Evolutionary conservation across 2,797 vertebrate species (phyloP).

Genomic region (Urocyon cinereoargenteus): DNA sequence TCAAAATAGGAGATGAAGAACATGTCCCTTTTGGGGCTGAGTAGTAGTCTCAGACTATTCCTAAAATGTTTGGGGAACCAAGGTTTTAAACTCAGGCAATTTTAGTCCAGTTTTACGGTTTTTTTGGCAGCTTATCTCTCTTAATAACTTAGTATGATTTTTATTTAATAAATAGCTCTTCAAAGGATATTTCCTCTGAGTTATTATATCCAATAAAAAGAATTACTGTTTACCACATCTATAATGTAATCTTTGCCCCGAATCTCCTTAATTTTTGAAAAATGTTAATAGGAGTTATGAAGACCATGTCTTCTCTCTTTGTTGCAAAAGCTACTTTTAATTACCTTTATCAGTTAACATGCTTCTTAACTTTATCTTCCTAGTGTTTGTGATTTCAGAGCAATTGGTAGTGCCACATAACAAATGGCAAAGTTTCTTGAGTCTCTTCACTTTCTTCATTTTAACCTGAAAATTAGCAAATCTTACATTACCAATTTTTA

Average conservation of each 20-base stretch:
- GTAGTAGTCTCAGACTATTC: background rate
- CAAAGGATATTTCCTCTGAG: background rate
- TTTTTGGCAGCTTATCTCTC: background rate
- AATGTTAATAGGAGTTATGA: background rate
- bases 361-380: background rate
- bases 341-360: background rate
- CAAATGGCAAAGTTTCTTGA: background rate
- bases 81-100: background rate
- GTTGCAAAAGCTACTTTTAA: constrained; percentile 3
- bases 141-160: background rate
- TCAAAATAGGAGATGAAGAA: background rate
- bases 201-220: background rate
- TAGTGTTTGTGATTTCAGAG: background rate
- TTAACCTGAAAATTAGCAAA: background rate
- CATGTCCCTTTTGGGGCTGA: background rate
- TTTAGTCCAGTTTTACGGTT: background rate
- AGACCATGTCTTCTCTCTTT: background rate
- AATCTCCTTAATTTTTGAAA: background rate
- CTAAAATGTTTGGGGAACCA: background rate
- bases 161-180: background rate
- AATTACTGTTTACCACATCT: background rate
- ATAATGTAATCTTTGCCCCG: background rate
- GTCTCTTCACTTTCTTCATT: background rate
- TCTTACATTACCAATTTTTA: background rate
- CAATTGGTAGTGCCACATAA: background rate